phyloP scores from a whole-genome alignment of 2,797 vertebrate genomes.

The Carapus acus region DNA sequence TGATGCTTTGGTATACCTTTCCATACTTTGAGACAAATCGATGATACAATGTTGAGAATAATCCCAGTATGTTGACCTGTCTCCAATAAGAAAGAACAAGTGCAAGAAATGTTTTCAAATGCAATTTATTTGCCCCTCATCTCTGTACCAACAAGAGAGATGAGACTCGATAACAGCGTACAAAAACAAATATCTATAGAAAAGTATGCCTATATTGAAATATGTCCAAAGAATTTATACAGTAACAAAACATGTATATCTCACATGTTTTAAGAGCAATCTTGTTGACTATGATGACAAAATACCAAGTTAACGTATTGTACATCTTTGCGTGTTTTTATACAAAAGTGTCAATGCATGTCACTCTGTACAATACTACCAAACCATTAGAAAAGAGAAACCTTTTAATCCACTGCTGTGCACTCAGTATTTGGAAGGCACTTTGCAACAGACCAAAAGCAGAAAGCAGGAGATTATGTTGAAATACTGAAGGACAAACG shows the following conservation, averaged over 20 bases:
- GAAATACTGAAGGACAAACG: constrained; percentile 37
- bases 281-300: constrained; percentile 66
- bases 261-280: constrained; percentile 67
- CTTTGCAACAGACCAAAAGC: constrained; percentile 78
- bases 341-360: constrained; percentile 77
- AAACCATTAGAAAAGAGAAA: constrained; percentile 65
- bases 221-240: constrained; percentile 74
- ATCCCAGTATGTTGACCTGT: neutral
- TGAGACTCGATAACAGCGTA: constrained; percentile 77
- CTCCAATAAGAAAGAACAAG: constrained; percentile 25
- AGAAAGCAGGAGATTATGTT: constrained; percentile 54
- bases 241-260: constrained; percentile 69
- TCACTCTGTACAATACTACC: constrained; percentile 68
- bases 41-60: neutral
- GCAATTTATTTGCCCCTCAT: constrained; percentile 73
- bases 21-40: too few relatives aligned
- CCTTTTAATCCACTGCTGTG: constrained; percentile 74
- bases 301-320: constrained; percentile 74
- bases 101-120: constrained; percentile 57
- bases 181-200: constrained; percentile 84
- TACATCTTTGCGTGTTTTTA: constrained; percentile 72
- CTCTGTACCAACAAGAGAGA: constrained; percentile 75
- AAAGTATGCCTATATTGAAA: constrained; percentile 82
- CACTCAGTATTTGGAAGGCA: constrained; percentile 82
- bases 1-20: too few relatives aligned